These are phyloP conservation scores for Brachystomella parvula DNA, from an alignment of 1,140 invertebrate species.

Conservation along the genomic window DNA sequence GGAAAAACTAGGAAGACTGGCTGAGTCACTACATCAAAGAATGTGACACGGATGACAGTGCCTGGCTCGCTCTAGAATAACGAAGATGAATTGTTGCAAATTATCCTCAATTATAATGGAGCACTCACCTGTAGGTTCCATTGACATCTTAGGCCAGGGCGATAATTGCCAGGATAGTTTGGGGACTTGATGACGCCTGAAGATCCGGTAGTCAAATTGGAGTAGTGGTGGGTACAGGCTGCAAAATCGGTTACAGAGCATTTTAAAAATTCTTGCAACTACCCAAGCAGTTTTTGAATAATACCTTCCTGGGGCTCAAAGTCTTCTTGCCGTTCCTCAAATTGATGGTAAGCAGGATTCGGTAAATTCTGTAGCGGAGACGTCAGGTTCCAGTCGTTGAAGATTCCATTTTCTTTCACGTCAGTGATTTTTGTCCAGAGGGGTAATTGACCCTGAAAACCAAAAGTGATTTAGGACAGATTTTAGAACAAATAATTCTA, in stretches of 20 bases:
- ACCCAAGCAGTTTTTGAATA: not conserved
- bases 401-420: not conserved
- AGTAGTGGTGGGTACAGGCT: slow-evolving; percentile 25
- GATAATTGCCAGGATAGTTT: slow-evolving; percentile 31
- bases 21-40: slow-evolving; percentile 34
- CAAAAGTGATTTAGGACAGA: no score
- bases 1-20: slow-evolving; percentile 25
- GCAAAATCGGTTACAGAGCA: not conserved
- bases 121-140: slow-evolving; percentile 28
- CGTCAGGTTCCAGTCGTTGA: not conserved
- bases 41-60: slow-evolving; percentile 26
- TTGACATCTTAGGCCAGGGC: slow-evolving; percentile 23
- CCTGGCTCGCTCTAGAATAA: slow-evolving; percentile 24
- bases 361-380: not conserved
- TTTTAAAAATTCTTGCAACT: not conserved
- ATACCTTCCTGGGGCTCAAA: slow-evolving; percentile 6
- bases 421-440: not conserved
- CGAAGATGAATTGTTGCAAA: not conserved
- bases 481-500: no score
- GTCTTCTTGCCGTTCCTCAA: not conserved
- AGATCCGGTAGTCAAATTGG: slow-evolving; percentile 22
- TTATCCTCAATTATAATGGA: not conserved
- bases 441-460: no score
- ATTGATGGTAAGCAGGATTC: slow-evolving; percentile 12
- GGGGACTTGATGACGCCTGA: slow-evolving; percentile 28